Percentiles rank a stretch among this genome's conserved stretches.
These are phyloP conservation scores for Microtus californicus DNA, from an alignment of 2,797 vertebrate genomes.

Conservation along the genomic window DNA sequence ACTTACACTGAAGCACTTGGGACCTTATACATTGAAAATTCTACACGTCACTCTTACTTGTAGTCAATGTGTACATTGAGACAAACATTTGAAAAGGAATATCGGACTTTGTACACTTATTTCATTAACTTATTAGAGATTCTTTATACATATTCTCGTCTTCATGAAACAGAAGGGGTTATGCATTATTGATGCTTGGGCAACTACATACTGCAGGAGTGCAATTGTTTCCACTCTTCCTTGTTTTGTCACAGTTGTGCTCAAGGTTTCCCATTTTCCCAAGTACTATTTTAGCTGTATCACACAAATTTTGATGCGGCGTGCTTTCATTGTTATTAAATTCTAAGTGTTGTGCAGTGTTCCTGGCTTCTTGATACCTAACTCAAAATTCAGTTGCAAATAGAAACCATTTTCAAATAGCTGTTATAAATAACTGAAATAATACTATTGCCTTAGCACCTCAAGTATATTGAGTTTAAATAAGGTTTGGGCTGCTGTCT, in stretches of 20 bases:
- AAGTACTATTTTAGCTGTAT: conserved; percentile 27
- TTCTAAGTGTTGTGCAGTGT: conserved; percentile 53
- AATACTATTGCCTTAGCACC: conserved; percentile 16
- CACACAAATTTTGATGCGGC: conserved; percentile 62
- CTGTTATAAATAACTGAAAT: conserved; percentile 69
- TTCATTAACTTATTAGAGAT: background rate
- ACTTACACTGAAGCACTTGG: background rate
- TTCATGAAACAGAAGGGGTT: background rate
- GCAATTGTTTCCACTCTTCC: conserved; percentile 33
- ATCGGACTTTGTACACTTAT: background rate
- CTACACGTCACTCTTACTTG: background rate
- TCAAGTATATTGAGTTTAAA: conserved; percentile 69
- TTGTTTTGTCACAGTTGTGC: conserved; percentile 15
- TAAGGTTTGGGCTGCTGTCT: conserved; percentile 59
- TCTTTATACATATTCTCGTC: background rate
- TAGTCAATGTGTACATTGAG: background rate
- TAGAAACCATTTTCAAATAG: conserved; percentile 67
- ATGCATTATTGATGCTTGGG: background rate
- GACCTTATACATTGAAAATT: background rate
- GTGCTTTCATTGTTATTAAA: conserved; percentile 69
- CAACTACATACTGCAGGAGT: background rate
- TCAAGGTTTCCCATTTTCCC: conserved; percentile 45
- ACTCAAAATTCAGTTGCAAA: conserved; percentile 68
- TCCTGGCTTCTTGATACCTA: conserved; percentile 61
- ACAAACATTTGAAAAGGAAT: conserved; percentile 23